phyloP scores from a whole-genome alignment of 2,888 invertebrate genomes.

The Incurvaria masculella region DNA sequence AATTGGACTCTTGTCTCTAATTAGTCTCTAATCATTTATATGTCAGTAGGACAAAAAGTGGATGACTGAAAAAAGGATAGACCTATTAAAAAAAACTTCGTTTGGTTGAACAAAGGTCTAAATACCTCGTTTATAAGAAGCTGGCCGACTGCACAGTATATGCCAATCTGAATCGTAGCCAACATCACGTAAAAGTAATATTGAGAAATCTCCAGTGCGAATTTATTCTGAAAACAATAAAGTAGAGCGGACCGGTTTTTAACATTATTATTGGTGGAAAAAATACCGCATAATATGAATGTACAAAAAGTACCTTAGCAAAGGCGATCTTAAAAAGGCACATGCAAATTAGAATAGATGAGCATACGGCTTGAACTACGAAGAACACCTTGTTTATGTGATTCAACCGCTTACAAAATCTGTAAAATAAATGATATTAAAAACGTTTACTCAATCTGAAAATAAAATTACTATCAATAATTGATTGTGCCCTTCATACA shows the following conservation, averaged over 20 bases:
- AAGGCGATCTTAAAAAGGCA: background rate
- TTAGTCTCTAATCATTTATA: no score
- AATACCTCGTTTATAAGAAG: background rate
- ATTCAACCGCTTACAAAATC: background rate
- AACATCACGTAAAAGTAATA: background rate
- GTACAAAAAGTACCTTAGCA: background rate
- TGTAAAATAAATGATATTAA: no score
- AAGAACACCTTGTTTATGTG: background rate
- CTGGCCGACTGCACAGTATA: background rate
- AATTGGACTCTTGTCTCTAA: no score
- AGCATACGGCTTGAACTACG: background rate
- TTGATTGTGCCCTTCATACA: no score
- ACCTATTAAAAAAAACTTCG: no score
- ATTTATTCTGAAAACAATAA: background rate
- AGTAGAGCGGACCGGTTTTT: background rate
- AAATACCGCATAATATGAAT: background rate
- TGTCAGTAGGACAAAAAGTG: no score
- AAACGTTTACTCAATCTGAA: background rate
- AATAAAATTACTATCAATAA: background rate
- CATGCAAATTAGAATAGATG: background rate
- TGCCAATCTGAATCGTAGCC: background rate
- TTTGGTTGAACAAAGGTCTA: background rate
- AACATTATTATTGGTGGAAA: background rate
- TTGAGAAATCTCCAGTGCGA: background rate
- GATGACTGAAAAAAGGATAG: no score